Percentiles rank a stretch among this genome's conserved stretches.
Evolutionary conservation across 2,113 vertebrate genomes (phyloP).

Genomic region (Illadopsis cleaveri): DNA sequence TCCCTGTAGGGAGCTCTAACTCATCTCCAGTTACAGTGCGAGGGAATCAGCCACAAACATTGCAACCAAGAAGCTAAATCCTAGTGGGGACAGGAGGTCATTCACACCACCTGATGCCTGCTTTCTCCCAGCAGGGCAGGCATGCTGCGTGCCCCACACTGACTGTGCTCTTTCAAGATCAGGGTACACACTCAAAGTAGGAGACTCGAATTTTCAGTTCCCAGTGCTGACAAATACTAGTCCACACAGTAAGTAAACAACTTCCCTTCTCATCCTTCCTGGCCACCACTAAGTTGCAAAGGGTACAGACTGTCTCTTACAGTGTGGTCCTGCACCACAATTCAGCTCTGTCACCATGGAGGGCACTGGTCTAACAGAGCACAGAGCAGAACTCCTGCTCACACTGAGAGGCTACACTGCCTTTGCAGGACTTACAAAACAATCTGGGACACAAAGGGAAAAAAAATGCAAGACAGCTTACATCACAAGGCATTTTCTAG

Average conservation of each 20-base stretch:
- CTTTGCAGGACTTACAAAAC: background rate
- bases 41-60: background rate
- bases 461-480: background rate
- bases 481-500: background rate
- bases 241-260: background rate
- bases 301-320: background rate
- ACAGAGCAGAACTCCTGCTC: background rate
- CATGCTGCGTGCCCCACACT: rapidly evolving
- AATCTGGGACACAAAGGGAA: background rate
- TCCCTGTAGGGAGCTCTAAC: background rate
- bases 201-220: background rate
- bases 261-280: background rate
- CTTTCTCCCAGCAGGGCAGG: background rate
- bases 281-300: rapidly evolving
- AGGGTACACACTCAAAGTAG: background rate
- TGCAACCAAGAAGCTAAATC: background rate
- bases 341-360: rapidly evolving
- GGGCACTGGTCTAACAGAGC: background rate
- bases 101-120: background rate
- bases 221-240: background rate
- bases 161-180: background rate
- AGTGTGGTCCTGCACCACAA: background rate
- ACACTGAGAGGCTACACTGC: background rate
- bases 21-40: background rate
- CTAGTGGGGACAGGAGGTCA: background rate